Base-by-base conservation (phyloP, 2,797 vertebrate genomes). In the Muraenolepis orangiensis region DNA sequence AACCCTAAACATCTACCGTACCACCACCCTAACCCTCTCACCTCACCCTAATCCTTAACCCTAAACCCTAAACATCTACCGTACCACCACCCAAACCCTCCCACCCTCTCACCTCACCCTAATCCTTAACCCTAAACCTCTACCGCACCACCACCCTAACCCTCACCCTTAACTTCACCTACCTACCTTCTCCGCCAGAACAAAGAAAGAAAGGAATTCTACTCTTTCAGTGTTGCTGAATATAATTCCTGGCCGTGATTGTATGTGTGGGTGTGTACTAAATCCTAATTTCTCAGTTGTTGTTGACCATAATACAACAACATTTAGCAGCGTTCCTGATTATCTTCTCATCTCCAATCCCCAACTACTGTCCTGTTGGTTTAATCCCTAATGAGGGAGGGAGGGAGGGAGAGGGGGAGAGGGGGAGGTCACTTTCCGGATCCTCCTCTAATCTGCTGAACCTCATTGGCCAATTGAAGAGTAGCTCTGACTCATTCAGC, bases 331-430 rank as follows among this genome's bases (percentile, higher is more conserved):
- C 74, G 72, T 82, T 86, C 86, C 73, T 84, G 80, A 84, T 78
- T 69, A 80, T 87, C 84, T 84, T 57, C 87, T 79, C 82, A 84
- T 72, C 71, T 78, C 83, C 87, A 91, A 90, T 92, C 89, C 90
- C 81, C 82, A 80, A 78, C 75, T 85, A 82, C 83, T 82, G 78
- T 82, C 82, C 82, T 80, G 72, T 72, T 73, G 77, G 82, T 87
- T 86, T 92, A 92, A 92, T 92, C 89, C 90, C 13, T 38, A 31
- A 51, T 57, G 73, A 66, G 73, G 66, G 71, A 10, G 38, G 77
- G 57, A 68, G 77, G 64, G 18, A 70, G 70, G 38, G 16, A 28
- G 36, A 40, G 69, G 16, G 36, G 61, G 40, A 78, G 26, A 6
- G 20, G n/a, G 51, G 6, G 51, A 57, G n/a, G 51, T 23, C 8